A percentile compares a stretch with the other conserved stretches of the same genome.
These are phyloP conservation scores for Conistra vaccinii DNA, from an alignment of 2,888 invertebrate species.

Conservation along the genomic window DNA sequence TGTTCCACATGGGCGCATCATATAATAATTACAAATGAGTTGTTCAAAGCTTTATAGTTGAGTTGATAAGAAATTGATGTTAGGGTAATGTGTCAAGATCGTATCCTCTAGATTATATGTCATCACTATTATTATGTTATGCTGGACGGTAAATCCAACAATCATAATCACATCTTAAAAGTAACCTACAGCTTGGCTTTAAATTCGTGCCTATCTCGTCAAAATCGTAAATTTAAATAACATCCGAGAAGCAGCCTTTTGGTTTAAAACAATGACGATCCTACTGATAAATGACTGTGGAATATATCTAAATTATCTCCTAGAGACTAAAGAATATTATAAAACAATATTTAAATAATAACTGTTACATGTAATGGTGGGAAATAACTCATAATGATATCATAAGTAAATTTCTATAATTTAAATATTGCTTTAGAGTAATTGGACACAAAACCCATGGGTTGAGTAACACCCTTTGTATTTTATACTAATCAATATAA, in stretches of 20 bases:
- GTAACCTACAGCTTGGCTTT: slow-evolving; percentile 90
- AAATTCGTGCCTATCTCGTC: slow-evolving; percentile 89
- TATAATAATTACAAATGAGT: slow-evolving; percentile 80
- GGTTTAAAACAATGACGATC: slow-evolving; percentile 85
- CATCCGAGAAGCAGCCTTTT: slow-evolving; percentile 90
- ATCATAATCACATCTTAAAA: slow-evolving; percentile 87
- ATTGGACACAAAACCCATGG: slow-evolving; percentile 78
- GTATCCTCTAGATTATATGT: slow-evolving; percentile 84
- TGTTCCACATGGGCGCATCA: slow-evolving; percentile 81
- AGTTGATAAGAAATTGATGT: slow-evolving; percentile 81
- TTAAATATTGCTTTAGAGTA: slow-evolving; percentile 88
- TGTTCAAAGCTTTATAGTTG: slow-evolving; percentile 81
- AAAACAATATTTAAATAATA: slow-evolving; percentile 88
- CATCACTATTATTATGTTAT: slow-evolving; percentile 88
- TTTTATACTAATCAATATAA: slow-evolving; percentile 83
- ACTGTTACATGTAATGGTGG: slow-evolving; percentile 87
- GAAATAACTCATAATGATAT: slow-evolving; percentile 82
- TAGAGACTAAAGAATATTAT: slow-evolving; percentile 85
- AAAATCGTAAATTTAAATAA: slow-evolving; percentile 86
- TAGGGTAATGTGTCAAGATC: slow-evolving; percentile 84
- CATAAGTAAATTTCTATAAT: slow-evolving; percentile 82
- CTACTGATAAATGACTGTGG: slow-evolving; percentile 89
- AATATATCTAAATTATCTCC: slow-evolving; percentile 86
- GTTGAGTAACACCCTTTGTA: slow-evolving; percentile 74
- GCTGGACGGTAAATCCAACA: slow-evolving; percentile 90